A percentile compares a stretch with the other conserved stretches of the same genome.
phyloP scores from a whole-genome alignment of 2,113 vertebrate genomes.

The Callochromis pleurospilus region DNA sequence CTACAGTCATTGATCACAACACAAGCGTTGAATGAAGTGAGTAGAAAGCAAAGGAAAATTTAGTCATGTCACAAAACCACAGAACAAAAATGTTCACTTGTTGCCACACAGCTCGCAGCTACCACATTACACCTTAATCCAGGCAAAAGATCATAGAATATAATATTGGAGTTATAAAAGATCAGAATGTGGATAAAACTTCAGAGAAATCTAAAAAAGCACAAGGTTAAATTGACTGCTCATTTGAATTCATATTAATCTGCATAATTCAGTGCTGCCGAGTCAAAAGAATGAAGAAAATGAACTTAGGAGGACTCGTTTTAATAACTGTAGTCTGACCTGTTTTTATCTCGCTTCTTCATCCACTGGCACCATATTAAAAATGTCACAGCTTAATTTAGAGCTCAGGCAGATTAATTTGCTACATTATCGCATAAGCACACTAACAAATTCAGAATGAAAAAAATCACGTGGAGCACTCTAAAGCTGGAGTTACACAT shows the following conservation, averaged over 20 bases:
- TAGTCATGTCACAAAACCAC: not conserved
- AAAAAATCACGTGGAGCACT: not conserved
- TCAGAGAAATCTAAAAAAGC: not conserved
- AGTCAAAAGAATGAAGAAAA: not conserved
- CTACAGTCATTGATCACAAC: not conserved
- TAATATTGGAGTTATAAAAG: not conserved
- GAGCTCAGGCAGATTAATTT: conserved; percentile 23
- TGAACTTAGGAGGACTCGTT: not conserved
- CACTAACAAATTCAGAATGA: conserved; percentile 16
- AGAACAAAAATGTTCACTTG: not conserved
- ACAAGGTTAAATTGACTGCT: not conserved
- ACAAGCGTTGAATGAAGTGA: not conserved
- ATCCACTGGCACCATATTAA: conserved; percentile 8
- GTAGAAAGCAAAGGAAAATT: not conserved
- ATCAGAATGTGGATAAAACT: not conserved
- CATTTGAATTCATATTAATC: not conserved
- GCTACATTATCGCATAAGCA: conserved; percentile 27
- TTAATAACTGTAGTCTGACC: conserved; percentile 1
- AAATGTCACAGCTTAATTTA: conserved; percentile 50
- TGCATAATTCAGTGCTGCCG: not conserved
- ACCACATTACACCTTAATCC: not conserved
- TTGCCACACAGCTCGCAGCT: conserved; percentile 7
- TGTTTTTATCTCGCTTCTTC: conserved; percentile 25
- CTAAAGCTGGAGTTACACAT: not conserved
- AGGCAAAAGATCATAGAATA: not conserved